A percentile compares a stretch with the other conserved stretches of the same genome.
Evolutionary conservation across 1,140 invertebrate genomes (phyloP).

Genomic region (Dolichoris vasculosae): DNA sequence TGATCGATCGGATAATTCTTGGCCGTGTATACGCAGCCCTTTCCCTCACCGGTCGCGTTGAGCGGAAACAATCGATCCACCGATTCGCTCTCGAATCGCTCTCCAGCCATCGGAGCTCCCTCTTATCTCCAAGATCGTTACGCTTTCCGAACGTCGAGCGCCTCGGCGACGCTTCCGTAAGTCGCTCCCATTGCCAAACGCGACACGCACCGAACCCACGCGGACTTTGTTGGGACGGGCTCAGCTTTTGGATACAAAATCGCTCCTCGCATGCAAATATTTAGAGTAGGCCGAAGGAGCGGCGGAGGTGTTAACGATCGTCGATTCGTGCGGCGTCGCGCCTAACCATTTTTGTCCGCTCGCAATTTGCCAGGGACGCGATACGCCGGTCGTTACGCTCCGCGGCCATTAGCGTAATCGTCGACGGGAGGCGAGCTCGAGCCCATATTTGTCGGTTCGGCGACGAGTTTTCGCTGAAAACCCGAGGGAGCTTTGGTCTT

Average conservation of each 20-base stretch:
- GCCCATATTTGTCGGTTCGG: conserved; percentile 27
- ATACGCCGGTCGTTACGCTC: conserved; percentile 34
- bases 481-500: neutral
- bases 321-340: conserved; percentile 64
- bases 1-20: conserved; percentile 1
- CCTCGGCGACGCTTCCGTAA: neutral
- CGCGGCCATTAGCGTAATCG: conserved; percentile 40
- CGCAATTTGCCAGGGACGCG: conserved; percentile 52
- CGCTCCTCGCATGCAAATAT: conserved; percentile 64
- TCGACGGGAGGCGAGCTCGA: neutral
- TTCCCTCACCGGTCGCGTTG: no score
- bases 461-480: neutral
- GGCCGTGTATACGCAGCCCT: no score
- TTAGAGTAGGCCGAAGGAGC: conserved; percentile 62
- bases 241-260: conserved; percentile 56
- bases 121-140: no score
- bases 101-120: neutral
- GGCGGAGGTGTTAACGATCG: conserved; percentile 70
- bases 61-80: no score
- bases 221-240: neutral
- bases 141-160: neutral
- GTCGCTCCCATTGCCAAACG: neutral
- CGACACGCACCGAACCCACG: conserved; percentile 33
- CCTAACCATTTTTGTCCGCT: conserved; percentile 67
- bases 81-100: neutral